Conservation (phyloP, 2,113 vertebrate species). For the Elaphurus davidianus region DNA sequence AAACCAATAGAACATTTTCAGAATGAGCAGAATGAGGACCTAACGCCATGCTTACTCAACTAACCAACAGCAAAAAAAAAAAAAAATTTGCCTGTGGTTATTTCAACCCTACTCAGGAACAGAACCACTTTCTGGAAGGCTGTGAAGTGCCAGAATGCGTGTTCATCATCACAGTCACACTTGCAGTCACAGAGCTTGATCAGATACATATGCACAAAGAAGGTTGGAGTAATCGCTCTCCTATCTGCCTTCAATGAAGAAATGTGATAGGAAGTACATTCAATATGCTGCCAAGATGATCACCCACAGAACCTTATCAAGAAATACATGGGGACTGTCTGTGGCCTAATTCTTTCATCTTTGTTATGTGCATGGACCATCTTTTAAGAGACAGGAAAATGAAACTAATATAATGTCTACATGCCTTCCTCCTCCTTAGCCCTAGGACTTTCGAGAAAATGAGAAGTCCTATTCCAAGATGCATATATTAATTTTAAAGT, state of each 20-base stretch:
- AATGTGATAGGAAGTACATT: background rate
- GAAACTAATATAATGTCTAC: conserved; percentile 51
- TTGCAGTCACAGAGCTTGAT: background rate
- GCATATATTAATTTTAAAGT: conserved; percentile 66
- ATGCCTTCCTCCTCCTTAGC: conserved; percentile 32
- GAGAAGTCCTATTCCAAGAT: conserved; percentile 54
- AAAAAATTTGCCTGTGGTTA: background rate
- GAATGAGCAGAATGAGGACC: background rate
- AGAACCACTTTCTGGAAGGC: background rate
- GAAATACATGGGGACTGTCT: background rate
- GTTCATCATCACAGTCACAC: background rate
- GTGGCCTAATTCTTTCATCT: conserved; percentile 49
- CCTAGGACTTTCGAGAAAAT: conserved; percentile 66
- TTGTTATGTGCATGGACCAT: conserved; percentile 22
- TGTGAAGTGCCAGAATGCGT: background rate
- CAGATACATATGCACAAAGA: background rate
- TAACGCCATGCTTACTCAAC: background rate
- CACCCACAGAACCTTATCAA: background rate
- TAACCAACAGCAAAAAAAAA: background rate
- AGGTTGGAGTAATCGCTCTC: conserved; percentile 29
- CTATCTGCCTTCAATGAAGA: conserved; percentile 20
- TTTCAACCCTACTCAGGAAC: background rate
- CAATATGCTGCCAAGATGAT: conserved; percentile 29
- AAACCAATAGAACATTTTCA: background rate
- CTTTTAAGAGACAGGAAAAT: conserved; percentile 61